Evolutionary conservation across 2,797 vertebrate genomes (phyloP).

Genomic region (Chaetodon trifasciatus): DNA sequence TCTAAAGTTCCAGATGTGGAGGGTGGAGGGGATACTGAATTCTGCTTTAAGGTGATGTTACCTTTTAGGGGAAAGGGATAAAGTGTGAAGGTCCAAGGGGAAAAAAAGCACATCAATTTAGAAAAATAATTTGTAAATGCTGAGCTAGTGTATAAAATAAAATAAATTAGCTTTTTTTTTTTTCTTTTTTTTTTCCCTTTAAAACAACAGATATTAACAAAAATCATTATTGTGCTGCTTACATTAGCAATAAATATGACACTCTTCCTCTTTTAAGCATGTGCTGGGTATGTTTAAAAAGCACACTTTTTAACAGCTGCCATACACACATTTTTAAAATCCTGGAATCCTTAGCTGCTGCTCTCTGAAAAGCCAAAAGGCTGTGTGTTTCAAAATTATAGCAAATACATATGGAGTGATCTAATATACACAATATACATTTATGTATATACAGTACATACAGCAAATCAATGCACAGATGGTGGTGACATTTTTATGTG

Average conservation of each 20-base stretch:
- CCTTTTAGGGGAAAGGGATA: constrained; percentile 25
- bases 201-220: constrained; percentile 76
- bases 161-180: constrained; percentile 84
- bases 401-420: constrained; percentile 76
- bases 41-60: constrained; percentile 60
- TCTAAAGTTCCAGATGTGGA: constrained; percentile 28
- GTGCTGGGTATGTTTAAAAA: constrained; percentile 73
- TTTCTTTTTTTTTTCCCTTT: constrained; percentile 47
- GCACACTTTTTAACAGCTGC: constrained; percentile 78
- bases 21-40: constrained; percentile 50
- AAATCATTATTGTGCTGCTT: constrained; percentile 79
- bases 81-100: constrained; percentile 47
- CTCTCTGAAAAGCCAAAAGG: constrained; percentile 65
- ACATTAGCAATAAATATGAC: constrained; percentile 82
- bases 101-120: constrained; percentile 73
- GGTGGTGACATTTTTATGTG: constrained; percentile 67
- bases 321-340: constrained; percentile 69
- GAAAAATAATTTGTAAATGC: constrained; percentile 84
- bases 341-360: constrained; percentile 71
- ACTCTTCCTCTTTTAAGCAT: constrained; percentile 66
- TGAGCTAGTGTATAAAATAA: constrained; percentile 84
- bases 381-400: constrained; percentile 70
- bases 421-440: constrained; percentile 86
- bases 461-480: constrained; percentile 84
- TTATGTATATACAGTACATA: constrained; percentile 83